Percentiles rank a stretch among this genome's conserved stretches.
These are phyloP conservation scores for Zelleria hepariella DNA, from an alignment of 2,888 invertebrate species.

Conservation along the genomic window DNA sequence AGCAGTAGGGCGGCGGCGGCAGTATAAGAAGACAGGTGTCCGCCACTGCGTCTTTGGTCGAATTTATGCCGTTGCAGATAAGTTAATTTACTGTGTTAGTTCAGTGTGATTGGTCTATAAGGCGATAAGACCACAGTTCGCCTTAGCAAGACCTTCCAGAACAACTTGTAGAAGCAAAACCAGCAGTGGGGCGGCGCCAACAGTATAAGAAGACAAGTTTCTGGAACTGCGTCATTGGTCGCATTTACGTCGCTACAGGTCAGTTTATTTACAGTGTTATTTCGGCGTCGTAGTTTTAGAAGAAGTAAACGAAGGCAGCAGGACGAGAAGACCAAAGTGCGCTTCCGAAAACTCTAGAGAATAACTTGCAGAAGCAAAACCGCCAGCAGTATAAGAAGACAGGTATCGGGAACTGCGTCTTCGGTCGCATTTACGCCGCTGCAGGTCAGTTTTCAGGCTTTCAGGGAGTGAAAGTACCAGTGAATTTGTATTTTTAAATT, in stretches of 20 bases:
- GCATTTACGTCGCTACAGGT: conserved; percentile 98
- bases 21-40: conserved; percentile 87
- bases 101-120: too few relatives aligned
- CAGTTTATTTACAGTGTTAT: conserved; percentile 16
- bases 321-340: conserved; percentile 98
- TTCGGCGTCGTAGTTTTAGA: too few relatives aligned
- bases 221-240: conserved; percentile 98
- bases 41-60: conserved; percentile 98
- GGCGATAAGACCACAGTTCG: conserved; percentile 99
- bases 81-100: too few relatives aligned
- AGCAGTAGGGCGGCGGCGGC: conserved; percentile 48
- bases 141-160: conserved; percentile 97
- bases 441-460: conserved; percentile 79
- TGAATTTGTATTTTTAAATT: too few relatives aligned
- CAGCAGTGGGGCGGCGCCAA: conserved; percentile 94
- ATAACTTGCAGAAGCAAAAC: conserved; percentile 92
- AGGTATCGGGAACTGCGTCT: conserved; percentile 97
- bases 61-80: conserved; percentile 96
- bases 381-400: conserved; percentile 95
- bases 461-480: too few relatives aligned
- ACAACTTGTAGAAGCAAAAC: conserved; percentile 92
- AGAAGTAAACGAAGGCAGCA: too few relatives aligned
- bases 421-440: conserved; percentile 98
- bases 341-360: conserved; percentile 98
- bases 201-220: conserved; percentile 94